Base-by-base conservation (phyloP, 2,888 invertebrate genomes). In the Ectemnius cavifrons region DNA sequence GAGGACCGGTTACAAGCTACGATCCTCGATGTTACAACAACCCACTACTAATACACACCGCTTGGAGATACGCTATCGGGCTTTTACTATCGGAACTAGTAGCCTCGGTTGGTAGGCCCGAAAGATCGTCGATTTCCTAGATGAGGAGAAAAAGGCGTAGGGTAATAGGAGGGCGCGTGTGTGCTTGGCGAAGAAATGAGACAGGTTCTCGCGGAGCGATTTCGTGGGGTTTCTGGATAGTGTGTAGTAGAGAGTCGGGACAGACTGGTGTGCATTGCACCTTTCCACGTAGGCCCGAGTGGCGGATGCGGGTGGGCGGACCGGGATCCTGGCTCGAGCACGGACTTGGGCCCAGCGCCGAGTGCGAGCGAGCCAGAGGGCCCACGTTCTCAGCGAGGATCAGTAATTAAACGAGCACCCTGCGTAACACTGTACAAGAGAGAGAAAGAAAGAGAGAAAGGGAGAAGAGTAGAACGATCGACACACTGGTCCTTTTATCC, bases 271-370 rank as follows among this genome's bases (percentile, higher is more conserved):
- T 74, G 60, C 60, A 47, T 77, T 75, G 73, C 76, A 79, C 79
- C 82, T 82, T 84, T 82, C 74, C 73, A 81, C 84, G 83, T 79
- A 75, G 83, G 85, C 79, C 75, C 77, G 74, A 63, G 74, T 79
- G 71, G 84, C 88, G 87, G 88, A 87, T 88, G 87, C 85, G 86
- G 85, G 87, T 87, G 88, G 87, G 88, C 87, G 87, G 83, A 88
- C 88, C 87, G 85, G 87, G 85, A 85, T 23, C 23, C 23, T 23
- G 23, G 3, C 23, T 23, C 23, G 23, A 23, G 23, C 23, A 2
- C 23, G 23, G 23, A 23, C 6, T 83, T 80, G 60, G 62, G 78
- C 56, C 66, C 27, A 6, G 79, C 61, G 11, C 16, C 14, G 52
- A 45, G 69, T 72, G 75, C 82, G 69, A 71, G 67, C 49, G 23